These are phyloP conservation scores for Myotis brandtii DNA, from an alignment of 2,113 vertebrate species.

Conservation along the genomic window DNA sequence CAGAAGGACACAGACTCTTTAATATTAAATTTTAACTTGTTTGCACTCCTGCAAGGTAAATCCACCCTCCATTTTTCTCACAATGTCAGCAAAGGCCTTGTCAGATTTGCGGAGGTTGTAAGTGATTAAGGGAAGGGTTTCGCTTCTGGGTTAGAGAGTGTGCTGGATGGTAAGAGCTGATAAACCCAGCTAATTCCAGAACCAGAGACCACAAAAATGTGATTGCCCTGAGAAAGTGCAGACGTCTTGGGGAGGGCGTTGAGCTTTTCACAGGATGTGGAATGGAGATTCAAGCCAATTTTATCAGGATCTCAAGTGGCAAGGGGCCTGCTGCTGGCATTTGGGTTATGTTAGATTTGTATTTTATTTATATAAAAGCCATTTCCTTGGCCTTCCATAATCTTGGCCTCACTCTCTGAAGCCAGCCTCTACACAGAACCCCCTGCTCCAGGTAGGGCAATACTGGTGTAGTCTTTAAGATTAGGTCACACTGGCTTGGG, in stretches of 20 bases:
- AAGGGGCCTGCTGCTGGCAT: slow-evolving; percentile 21
- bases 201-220: slow-evolving; percentile 24
- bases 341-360: slow-evolving; percentile 22
- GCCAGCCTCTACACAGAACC: background rate
- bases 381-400: background rate
- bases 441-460: background rate
- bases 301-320: slow-evolving; percentile 71
- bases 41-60: background rate
- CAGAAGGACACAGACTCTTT: background rate
- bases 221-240: slow-evolving; percentile 19
- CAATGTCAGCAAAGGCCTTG: background rate
- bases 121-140: background rate
- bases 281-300: slow-evolving; percentile 17
- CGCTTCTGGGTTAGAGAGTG: background rate
- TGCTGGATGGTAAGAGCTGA: background rate
- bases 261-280: slow-evolving; percentile 70
- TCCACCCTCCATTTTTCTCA: background rate
- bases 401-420: background rate
- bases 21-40: background rate
- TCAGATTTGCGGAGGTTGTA: background rate
- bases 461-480: background rate
- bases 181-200: slow-evolving; percentile 44
- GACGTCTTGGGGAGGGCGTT: background rate
- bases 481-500: rapidly evolving
- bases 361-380: slow-evolving; percentile 63